phyloP scores from a whole-genome alignment of 2,797 vertebrate species.

The Heteromormyrus szaboi region DNA sequence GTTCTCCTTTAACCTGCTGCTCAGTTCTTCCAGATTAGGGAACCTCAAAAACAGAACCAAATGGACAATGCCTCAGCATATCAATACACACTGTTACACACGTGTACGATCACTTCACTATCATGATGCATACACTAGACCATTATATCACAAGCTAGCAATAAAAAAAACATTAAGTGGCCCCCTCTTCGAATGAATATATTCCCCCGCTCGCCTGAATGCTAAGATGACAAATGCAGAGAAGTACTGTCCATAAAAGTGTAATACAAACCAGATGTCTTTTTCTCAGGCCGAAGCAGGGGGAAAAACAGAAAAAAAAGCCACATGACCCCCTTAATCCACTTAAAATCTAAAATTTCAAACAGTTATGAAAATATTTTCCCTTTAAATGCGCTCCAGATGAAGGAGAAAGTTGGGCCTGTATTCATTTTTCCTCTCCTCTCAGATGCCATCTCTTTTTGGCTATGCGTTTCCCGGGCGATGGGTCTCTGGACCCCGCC shows the following conservation, averaged over 20 bases:
- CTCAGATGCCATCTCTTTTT: constrained; percentile 35
- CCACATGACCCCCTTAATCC: constrained; percentile 51
- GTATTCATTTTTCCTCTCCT: constrained; percentile 35
- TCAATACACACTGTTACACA: constrained; percentile 46
- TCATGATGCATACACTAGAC: constrained; percentile 44
- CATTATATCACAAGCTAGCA: constrained; percentile 32
- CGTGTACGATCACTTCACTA: constrained; percentile 33
- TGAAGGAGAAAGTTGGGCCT: constrained; percentile 45
- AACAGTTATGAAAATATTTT: constrained; percentile 66
- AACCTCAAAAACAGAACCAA: background rate
- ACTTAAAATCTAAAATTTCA: constrained; percentile 60
- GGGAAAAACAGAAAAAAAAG: constrained; percentile 28
- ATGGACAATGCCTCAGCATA: constrained; percentile 36
- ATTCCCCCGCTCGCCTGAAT: constrained; percentile 14
- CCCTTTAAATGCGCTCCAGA: constrained; percentile 54
- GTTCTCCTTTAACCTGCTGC: background rate
- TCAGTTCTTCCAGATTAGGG: background rate
- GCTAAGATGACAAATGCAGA: constrained; percentile 48
- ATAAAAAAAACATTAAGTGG: constrained; percentile 32
- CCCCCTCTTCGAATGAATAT: constrained; percentile 19
- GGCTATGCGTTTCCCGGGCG: constrained; percentile 36
- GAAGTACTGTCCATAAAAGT: constrained; percentile 42
- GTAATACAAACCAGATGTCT: constrained; percentile 58
- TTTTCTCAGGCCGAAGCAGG: constrained; percentile 32
- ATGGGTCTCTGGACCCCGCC: constrained; percentile 18